Evolutionary conservation across 2,797 vertebrate species (phyloP).

Genomic region (Sebastes diploproa): DNA sequence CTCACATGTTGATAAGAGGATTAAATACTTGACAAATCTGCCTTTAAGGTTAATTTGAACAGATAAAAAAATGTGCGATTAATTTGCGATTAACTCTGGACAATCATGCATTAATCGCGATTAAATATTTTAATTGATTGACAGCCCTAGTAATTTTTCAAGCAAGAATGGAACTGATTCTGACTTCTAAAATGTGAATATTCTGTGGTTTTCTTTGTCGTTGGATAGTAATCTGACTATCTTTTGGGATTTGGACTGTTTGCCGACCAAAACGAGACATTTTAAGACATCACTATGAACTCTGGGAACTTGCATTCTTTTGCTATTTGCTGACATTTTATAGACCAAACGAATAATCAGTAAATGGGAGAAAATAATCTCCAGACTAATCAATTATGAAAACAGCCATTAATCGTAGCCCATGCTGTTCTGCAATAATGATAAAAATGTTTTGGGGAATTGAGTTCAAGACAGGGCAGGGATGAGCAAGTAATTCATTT

Average conservation of each 20-base stretch:
- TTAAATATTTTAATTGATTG: too few relatives aligned
- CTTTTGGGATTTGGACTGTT: neutral
- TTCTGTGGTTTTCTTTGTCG: neutral
- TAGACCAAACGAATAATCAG: neutral
- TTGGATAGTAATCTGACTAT: neutral
- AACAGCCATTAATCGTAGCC: neutral
- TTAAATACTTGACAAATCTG: too few relatives aligned
- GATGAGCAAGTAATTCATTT: constrained; percentile 13
- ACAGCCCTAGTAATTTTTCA: neutral
- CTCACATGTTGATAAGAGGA: too few relatives aligned
- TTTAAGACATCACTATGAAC: neutral
- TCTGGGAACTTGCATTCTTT: neutral
- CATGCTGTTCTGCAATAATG: neutral
- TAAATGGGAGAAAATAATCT: neutral
- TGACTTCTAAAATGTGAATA: neutral
- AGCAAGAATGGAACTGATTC: neutral
- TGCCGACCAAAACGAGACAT: neutral
- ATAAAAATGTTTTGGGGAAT: neutral
- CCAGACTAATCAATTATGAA: neutral
- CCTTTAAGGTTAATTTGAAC: too few relatives aligned
- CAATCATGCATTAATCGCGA: too few relatives aligned
- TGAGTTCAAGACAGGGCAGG: neutral
- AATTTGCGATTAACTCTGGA: too few relatives aligned
- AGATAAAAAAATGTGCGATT: too few relatives aligned
- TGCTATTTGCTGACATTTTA: neutral